Base-by-base conservation (phyloP, 2,797 vertebrate genomes). In the Melanotaenia boesemani region DNA sequence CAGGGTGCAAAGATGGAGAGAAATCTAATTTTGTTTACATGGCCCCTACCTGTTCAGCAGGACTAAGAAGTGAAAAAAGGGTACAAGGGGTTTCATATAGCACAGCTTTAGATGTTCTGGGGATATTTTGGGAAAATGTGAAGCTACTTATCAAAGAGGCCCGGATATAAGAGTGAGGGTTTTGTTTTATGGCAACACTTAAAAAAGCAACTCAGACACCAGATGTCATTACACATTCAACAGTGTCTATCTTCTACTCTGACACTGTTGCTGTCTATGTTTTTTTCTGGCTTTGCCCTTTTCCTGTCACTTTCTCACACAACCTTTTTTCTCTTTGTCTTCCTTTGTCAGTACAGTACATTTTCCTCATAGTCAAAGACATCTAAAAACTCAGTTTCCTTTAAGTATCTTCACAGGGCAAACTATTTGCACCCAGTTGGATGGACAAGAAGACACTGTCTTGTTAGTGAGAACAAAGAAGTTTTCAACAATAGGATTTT, bases 11-110 rank as follows among this genome's bases (percentile, higher is more conserved):
- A 82, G 26, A 68, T 72, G 74, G 36, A 72, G 67, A 78, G 64
- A 74, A 82, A 44, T 72, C 41, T 41, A 22, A 67, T 67, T 85
- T 74, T 81, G 59, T 81, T 85, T 57, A 79, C 58, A 22, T 46
- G n/a, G 13, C 52, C 18, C 30, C 7, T 37, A 52, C 13, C 36
- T 39, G 41, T 48, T 65, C 16, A 46, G 52, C 39, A 36, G 24
- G 50, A 8, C 30, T 2, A 50, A 46, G 46, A 46, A 28, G 68
- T 32, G 20, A 44, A 26, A 12, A n/a, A 16, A 62, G 24, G 26
- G 7, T 36, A 28, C 26, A 1, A 1, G 3, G 20, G 16, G 22
- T n/a, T 44, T 57, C 30, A 56, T 24, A 28, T 59, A 3, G 8
- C 63, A 41, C 0, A 39, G 24, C 71, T 73, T 70, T 57, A 36